Conservation (phyloP, 2,888 invertebrate species). For the Tetragonula carbonaria region DNA sequence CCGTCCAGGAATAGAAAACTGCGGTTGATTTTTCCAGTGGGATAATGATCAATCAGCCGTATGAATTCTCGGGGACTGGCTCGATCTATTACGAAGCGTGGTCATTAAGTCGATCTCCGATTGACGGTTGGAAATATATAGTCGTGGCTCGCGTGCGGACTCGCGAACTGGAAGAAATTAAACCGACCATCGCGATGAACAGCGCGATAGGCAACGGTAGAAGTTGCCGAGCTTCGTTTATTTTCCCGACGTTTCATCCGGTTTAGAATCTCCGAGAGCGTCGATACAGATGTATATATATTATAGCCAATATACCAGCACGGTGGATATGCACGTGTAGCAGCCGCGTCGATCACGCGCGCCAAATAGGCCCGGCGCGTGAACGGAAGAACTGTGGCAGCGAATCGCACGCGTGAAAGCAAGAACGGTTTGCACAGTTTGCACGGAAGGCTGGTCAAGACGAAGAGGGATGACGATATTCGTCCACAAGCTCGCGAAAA, state of each 20-base stretch:
- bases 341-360: slow-evolving; percentile 66
- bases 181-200: not conserved
- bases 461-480: slow-evolving; percentile 32
- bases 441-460: slow-evolving; percentile 55
- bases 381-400: slow-evolving; percentile 66
- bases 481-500: slow-evolving; percentile 39
- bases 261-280: slow-evolving; percentile 3
- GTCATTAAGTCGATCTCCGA: slow-evolving; percentile 51
- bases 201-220: not conserved
- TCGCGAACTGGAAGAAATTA: not conserved
- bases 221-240: not conserved
- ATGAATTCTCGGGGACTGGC: slow-evolving; percentile 33
- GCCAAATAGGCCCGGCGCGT: slow-evolving; percentile 65
- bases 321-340: slow-evolving; percentile 27
- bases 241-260: slow-evolving; percentile 23
- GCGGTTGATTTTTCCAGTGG: slow-evolving; percentile 64
- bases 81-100: slow-evolving; percentile 52
- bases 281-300: slow-evolving; percentile 14
- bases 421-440: slow-evolving; percentile 61
- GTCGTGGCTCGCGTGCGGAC: slow-evolving; percentile 11
- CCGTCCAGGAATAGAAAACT: slow-evolving; percentile 80
- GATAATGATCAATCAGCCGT: slow-evolving; percentile 43
- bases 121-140: not conserved
- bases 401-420: slow-evolving; percentile 73
- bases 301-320: not conserved